A percentile compares a stretch with the other conserved stretches of the same genome.
These are phyloP conservation scores for Temnothorax unifasciatus DNA, from an alignment of 2,888 invertebrate species.

Conservation along the genomic window DNA sequence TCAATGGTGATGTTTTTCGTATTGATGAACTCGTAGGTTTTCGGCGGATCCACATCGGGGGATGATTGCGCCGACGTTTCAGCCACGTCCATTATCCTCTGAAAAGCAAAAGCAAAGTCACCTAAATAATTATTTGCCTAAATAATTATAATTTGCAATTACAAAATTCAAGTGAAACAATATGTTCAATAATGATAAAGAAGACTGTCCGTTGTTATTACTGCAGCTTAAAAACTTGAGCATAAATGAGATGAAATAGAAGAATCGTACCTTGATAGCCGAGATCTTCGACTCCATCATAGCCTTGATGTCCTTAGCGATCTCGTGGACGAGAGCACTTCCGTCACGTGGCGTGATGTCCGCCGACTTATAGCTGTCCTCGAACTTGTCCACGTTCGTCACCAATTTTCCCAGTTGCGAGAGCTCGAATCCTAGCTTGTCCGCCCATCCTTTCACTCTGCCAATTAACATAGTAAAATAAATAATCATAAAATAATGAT, in stretches of 20 bases:
- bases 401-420: conserved; percentile 94
- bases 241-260: neutral
- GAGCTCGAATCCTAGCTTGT: conserved; percentile 93
- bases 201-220: neutral
- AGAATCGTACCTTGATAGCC: conserved; percentile 91
- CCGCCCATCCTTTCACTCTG: conserved; percentile 94
- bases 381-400: conserved; percentile 92
- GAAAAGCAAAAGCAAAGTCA: conserved; percentile 40
- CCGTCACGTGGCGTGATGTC: conserved; percentile 93
- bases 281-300: conserved; percentile 96
- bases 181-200: neutral
- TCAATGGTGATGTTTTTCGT: conserved; percentile 87
- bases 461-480: conserved; percentile 25
- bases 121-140: neutral
- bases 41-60: conserved; percentile 72
- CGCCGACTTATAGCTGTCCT: conserved; percentile 94
- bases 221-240: neutral
- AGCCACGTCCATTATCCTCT: conserved; percentile 96
- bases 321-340: conserved; percentile 92
- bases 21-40: conserved; percentile 79
- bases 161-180: neutral
- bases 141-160: neutral
- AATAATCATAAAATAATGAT: neutral
- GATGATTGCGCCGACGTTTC: conserved; percentile 92
- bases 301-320: conserved; percentile 93